Conservation (phyloP, 2,113 vertebrate species). For the Brachypteracias leptosomus region DNA sequence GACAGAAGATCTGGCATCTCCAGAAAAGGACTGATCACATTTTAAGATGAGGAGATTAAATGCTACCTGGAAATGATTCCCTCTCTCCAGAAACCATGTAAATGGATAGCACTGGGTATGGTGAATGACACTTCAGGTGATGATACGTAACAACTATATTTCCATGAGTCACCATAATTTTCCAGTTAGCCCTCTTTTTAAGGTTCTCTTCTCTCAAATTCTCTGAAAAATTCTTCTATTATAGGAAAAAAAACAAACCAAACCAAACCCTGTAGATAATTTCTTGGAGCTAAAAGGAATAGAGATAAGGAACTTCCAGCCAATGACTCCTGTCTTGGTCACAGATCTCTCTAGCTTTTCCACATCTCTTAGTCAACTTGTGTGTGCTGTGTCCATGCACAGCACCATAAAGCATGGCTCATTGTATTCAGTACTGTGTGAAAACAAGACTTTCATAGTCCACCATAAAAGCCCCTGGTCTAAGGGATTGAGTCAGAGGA, state of each 20-base stretch:
- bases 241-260: too few species aligned
- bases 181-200: not conserved
- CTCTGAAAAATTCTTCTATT: not conserved
- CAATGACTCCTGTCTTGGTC: not conserved
- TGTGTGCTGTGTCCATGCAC: not conserved
- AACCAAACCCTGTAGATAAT: not conserved
- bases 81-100: not conserved
- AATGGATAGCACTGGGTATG: not conserved
- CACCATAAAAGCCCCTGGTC: not conserved
- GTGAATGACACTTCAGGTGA: not conserved
- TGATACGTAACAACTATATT: not conserved
- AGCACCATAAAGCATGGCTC: not conserved
- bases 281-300: not conserved
- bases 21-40: not conserved
- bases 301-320: not conserved
- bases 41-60: not conserved
- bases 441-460: not conserved
- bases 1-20: not conserved
- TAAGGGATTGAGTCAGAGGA: not conserved
- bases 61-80: not conserved
- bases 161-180: not conserved
- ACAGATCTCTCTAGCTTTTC: not conserved
- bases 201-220: not conserved
- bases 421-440: not conserved
- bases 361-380: not conserved